Conservation (phyloP, 2,888 invertebrate genomes). For the Herminia tarsipennalis region DNA sequence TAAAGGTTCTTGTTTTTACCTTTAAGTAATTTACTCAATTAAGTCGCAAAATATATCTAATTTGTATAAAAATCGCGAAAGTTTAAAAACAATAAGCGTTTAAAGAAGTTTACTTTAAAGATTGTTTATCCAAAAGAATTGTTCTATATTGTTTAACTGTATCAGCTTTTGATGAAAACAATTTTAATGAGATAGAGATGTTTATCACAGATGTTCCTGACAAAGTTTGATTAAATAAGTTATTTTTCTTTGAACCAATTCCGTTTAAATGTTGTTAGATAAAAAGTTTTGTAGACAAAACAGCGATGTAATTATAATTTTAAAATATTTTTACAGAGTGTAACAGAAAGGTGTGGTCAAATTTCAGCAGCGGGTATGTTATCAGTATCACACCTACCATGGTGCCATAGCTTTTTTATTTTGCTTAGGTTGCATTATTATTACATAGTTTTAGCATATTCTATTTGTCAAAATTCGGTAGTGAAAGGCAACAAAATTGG, state of each 20-base stretch:
- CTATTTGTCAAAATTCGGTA: too few species aligned
- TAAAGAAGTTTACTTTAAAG: too few species aligned
- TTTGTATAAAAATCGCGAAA: too few species aligned
- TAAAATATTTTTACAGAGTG: constrained; percentile 21
- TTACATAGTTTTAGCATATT: too few species aligned
- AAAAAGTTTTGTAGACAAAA: constrained; percentile 28
- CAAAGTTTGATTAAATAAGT: constrained; percentile 63
- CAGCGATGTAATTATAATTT: constrained; percentile 8
- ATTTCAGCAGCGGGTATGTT: not conserved
- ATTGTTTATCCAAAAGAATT: constrained; percentile 1
- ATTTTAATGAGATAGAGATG: constrained; percentile 56
- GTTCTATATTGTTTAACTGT: constrained; percentile 8
- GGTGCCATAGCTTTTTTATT: too few species aligned
- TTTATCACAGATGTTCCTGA: constrained; percentile 37
- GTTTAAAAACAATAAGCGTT: too few species aligned
- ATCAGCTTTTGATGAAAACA: constrained; percentile 18
- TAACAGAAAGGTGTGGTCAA: not conserved
- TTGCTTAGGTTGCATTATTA: too few species aligned
- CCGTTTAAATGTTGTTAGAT: constrained; percentile 23
- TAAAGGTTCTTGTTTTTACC: too few species aligned
- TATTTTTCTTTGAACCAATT: constrained; percentile 46
- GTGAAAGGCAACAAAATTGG: too few species aligned
- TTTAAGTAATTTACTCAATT: too few species aligned
- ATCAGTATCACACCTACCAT: not conserved
- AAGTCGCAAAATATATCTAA: too few species aligned